Conservation (phyloP, 2,888 invertebrate species). For the Watsonalla binaria region DNA sequence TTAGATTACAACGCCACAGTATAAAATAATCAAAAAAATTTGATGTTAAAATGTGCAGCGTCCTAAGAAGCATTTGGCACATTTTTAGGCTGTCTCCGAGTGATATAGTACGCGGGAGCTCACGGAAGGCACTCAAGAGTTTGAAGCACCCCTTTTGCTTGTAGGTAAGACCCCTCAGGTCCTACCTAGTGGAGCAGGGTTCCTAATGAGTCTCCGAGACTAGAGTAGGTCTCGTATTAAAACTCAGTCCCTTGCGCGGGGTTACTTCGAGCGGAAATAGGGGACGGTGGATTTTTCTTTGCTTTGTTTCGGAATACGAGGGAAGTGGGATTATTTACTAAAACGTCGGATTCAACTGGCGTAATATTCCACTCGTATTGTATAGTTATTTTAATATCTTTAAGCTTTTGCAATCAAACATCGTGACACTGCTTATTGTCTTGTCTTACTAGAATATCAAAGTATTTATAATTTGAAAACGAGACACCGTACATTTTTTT, state of each 20-base stretch:
- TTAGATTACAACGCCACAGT: constrained; percentile 4
- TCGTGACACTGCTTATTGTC: no score
- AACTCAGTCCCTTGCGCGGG: constrained; percentile 59
- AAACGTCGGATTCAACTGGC: constrained; percentile 14
- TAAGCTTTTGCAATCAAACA: background rate
- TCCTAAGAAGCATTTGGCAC: background rate
- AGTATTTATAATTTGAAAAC: no score
- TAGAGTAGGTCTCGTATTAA: constrained; percentile 68
- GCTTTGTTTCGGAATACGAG: constrained; percentile 45
- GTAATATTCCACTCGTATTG: constrained; percentile 13
- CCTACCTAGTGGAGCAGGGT: constrained; percentile 51
- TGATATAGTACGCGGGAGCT: constrained; percentile 47
- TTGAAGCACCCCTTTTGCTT: constrained; percentile 64
- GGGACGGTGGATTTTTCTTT: constrained; percentile 50
- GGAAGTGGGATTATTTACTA: constrained; percentile 44
- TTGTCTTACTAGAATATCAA: no score
- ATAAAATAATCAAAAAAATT: constrained; percentile 7
- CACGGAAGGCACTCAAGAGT: constrained; percentile 59
- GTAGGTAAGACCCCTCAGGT: constrained; percentile 61
- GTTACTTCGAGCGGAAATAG: constrained; percentile 59
- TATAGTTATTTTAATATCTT: constrained; percentile 14
- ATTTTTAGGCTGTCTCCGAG: constrained; percentile 29
- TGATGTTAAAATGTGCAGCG: background rate
- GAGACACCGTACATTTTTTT: no score
- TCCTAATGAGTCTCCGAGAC: constrained; percentile 77